Conservation (phyloP, 1,140 invertebrate species). For the Drosophila fuyamai region DNA sequence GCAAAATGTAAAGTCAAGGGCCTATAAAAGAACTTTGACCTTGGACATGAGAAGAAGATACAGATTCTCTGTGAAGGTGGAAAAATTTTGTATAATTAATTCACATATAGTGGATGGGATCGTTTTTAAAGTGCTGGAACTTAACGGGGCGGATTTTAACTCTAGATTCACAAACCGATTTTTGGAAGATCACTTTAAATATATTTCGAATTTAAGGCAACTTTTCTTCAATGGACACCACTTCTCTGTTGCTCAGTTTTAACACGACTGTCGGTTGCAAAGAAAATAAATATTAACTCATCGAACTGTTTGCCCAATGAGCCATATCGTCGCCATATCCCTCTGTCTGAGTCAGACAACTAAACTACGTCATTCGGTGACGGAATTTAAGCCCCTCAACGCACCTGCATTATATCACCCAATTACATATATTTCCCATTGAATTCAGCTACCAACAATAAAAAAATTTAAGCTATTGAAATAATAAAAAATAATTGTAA, state of each 20-base stretch:
- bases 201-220: too few species aligned
- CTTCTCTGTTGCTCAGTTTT: conserved; percentile 11
- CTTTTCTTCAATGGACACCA: background rate
- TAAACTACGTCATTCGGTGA: conserved; percentile 39
- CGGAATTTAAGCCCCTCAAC: conserved; percentile 12
- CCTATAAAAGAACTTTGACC: conserved; percentile 50
- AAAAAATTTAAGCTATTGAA: background rate
- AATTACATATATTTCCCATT: conserved; percentile 32
- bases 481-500: conserved; percentile 52
- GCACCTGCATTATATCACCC: conserved; percentile 47
- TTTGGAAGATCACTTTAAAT: background rate
- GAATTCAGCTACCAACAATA: conserved; percentile 15
- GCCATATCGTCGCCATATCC: conserved; percentile 24
- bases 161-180: conserved; percentile 3
- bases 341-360: conserved; percentile 18
- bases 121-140: background rate
- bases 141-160: background rate
- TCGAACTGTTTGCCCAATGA: conserved; percentile 47
- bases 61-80: conserved; percentile 20
- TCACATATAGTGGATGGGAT: background rate
- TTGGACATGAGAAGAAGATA: conserved; percentile 9
- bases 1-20: conserved; percentile 57
- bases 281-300: conserved; percentile 30
- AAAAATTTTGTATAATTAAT: conserved; percentile 12
- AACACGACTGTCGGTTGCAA: conserved; percentile 12